Evolutionary conservation across 2,888 invertebrate species (phyloP), one percentile per base, ranked within the genome.

Genomic region (Horisme vitalbata): DNA sequence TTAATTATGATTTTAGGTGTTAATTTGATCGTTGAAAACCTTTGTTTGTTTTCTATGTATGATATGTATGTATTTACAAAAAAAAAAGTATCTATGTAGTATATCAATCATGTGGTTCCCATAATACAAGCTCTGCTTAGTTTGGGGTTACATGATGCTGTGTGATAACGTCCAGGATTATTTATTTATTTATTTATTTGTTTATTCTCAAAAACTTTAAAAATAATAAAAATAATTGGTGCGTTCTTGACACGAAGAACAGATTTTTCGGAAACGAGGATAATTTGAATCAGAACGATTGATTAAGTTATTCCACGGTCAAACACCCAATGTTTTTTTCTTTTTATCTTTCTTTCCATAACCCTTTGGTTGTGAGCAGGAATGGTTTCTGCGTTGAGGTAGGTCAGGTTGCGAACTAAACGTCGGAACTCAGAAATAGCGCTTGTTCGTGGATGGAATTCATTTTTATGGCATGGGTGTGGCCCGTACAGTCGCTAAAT

Each of bases 1-100:
- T 75, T 75, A 73, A 79, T 80, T 74, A 75, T 76, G 75, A 71
- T 71, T 74, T 67, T 65, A 65, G 62, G 62, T 67, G 63, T 61
- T 61, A 57, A 58, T 49, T 49, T 41, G 52, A 47, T 55, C 46
- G 60, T 44, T 30, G 14, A 34, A 12, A 21, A 31, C 9, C 31
- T 20, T 26, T 45, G 36, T 37, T 32, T 23, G n/a, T n/a, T n/a
- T n/a, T n/a, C n/a, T n/a, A n/a, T n/a, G n/a, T n/a, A n/a, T n/a
- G n/a, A n/a, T n/a, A n/a, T n/a, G n/a, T n/a, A n/a, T n/a, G n/a
- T n/a, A n/a, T n/a, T n/a, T n/a, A n/a, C n/a, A n/a, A n/a, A n/a
- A n/a, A n/a, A n/a, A n/a, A n/a, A n/a, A n/a, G n/a, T n/a, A n/a
- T n/a, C n/a, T n/a, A n/a, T n/a, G n/a, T n/a, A n/a, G n/a, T n/a